Base-by-base conservation (phyloP, 2,113 vertebrate species). In the Sylvia atricapilla region DNA sequence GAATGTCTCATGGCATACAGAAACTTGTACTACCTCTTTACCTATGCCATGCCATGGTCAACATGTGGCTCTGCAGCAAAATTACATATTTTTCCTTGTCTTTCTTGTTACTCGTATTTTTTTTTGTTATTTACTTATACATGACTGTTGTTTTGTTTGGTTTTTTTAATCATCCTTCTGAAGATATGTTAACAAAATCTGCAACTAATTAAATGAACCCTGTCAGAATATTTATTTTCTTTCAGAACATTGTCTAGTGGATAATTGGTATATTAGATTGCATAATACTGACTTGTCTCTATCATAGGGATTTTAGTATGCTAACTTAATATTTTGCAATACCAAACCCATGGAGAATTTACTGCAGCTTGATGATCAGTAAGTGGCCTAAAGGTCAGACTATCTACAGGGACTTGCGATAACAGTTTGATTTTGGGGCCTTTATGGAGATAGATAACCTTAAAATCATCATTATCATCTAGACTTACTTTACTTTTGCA, bases 11-110 rank as follows among this genome's bases (percentile, higher is more conserved):
- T 66, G 14, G 15, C 15, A 35, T n/a, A n/a, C 1, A 33, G 16
- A 33, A 19, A 39, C 18, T 74, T 52, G 15, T 55, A 33, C 6
- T 24, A 37, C 2, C 24, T 55, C 28, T 84, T 76, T 24, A 50
- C 0, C 2, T 6, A 14, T 73, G 20, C 7, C 7, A 49, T 44
- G 11, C 8, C 1, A 3, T 30, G 8, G 16, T 55, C 18, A 50
- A 50, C 11, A 30, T 23, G 5, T 13, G 6, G 7, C 35, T 91
- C 12, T 67, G 33, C 22, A 75, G 13, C 5, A 93, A 91, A 68
- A 59, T 50, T 15, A 8, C 0, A 1, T 9, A 44, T 53, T 64
- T 22, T 49, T 14, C 5, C 7, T 6, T 8, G 7, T 53, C 5
- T 7, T 39, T 19, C 5, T 49, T 10, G 2, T 62, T 62, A 31